Evolutionary conservation across 2,113 vertebrate genomes (phyloP).

Genomic region (Poeciliopsis turrubarensis): DNA sequence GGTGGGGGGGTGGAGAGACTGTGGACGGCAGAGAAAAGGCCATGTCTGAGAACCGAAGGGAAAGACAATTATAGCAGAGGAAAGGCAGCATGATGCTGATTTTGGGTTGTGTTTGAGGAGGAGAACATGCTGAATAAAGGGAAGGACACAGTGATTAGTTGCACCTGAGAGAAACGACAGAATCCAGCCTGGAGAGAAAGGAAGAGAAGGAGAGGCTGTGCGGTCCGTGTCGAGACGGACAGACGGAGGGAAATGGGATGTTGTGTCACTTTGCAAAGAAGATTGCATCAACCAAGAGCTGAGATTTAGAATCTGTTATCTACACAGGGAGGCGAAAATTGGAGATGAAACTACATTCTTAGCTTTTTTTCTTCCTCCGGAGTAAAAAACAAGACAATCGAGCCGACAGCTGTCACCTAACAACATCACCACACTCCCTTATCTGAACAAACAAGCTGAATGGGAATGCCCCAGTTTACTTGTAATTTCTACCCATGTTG

Average conservation of each 20-base stretch:
- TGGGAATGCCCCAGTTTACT: constrained; percentile 27
- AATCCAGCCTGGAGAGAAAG: constrained; percentile 40
- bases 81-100: constrained; percentile 31
- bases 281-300: constrained; percentile 40
- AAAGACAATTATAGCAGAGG: constrained; percentile 46
- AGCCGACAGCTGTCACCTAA: constrained; percentile 59
- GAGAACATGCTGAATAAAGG: constrained; percentile 43
- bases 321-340: constrained; percentile 35
- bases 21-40: constrained; percentile 45
- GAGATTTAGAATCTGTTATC: constrained; percentile 64
- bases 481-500: constrained; percentile 19
- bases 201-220: constrained; percentile 41
- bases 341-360: constrained; percentile 42
- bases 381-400: constrained; percentile 42
- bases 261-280: constrained; percentile 67
- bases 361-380: constrained; percentile 27
- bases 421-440: constrained; percentile 40
- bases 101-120: constrained; percentile 20
- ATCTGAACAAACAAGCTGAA: constrained; percentile 50
- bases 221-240: constrained; percentile 48
- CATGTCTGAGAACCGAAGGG: constrained; percentile 19
- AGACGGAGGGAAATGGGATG: constrained; percentile 48
- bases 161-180: constrained; percentile 28
- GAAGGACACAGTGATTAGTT: constrained; percentile 33
- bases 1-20: constrained; percentile 45